Evolutionary conservation across 2,797 vertebrate genomes (phyloP).

Genomic region (Hafferia zeledoni): DNA sequence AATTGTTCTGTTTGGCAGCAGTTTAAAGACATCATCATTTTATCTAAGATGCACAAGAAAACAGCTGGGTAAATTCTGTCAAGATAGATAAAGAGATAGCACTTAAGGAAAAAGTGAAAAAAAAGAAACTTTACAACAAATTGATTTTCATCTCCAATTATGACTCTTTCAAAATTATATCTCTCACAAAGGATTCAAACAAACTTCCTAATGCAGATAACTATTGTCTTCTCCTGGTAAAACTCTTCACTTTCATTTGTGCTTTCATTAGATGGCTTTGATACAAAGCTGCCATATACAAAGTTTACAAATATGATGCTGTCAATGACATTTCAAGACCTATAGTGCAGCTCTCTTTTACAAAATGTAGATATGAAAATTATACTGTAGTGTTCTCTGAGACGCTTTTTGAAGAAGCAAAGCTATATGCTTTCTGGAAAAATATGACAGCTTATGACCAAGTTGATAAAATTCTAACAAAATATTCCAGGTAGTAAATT

Average conservation of each 20-base stretch:
- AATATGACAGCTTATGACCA: not conserved
- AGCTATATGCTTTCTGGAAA: not conserved
- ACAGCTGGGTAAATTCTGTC: conserved; percentile 3
- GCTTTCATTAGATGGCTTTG: not conserved
- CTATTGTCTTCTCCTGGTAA: not conserved
- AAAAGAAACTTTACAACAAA: not conserved
- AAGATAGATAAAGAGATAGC: not conserved
- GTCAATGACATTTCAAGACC: not conserved
- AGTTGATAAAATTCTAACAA: not conserved
- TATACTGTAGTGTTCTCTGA: not conserved
- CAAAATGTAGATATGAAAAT: conserved; percentile 29
- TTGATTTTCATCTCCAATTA: not conserved
- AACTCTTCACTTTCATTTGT: not conserved
- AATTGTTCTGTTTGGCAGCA: not conserved
- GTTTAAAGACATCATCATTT: conserved; percentile 18
- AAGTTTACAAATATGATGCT: not conserved
- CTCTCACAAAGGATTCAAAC: not conserved
- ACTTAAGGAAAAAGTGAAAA: not conserved
- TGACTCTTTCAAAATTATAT: not conserved
- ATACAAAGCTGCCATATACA: not conserved
- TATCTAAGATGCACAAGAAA: not conserved
- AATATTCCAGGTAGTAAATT: not conserved
- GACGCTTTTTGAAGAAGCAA: not conserved
- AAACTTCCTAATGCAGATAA: not conserved
- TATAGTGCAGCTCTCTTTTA: conserved; percentile 22